Percentiles rank a stretch among this genome's conserved stretches.
phyloP scores from a whole-genome alignment of 2,888 invertebrate species.

The Dasysyrphus tricinctus region DNA sequence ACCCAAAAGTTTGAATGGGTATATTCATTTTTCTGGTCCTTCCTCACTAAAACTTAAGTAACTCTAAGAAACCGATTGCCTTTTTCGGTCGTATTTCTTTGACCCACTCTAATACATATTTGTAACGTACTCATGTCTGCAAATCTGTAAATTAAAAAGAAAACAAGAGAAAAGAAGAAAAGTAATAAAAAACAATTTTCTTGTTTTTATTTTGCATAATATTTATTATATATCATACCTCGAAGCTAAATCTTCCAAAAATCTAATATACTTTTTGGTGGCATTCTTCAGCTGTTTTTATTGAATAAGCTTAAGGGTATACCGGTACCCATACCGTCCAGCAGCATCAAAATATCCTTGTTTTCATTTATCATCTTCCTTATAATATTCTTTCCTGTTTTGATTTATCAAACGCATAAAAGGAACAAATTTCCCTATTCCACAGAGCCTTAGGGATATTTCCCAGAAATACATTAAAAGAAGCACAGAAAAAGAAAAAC shows the following conservation, averaged over 20 bases:
- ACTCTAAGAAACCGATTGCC: not conserved
- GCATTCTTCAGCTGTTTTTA: slow-evolving; percentile 41
- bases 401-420: slow-evolving; percentile 51
- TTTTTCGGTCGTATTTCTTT: not conserved
- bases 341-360: slow-evolving; percentile 40
- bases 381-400: slow-evolving; percentile 32
- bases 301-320: slow-evolving; percentile 52
- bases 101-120: not conserved
- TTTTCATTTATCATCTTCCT: slow-evolving; percentile 61
- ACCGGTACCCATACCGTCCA: not conserved
- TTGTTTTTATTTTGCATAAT: slow-evolving; percentile 19
- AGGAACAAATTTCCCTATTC: slow-evolving; percentile 37
- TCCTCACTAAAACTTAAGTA: not conserved
- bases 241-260: slow-evolving; percentile 7
- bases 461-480: not conserved
- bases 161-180: not conserved
- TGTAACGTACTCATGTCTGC: not conserved
- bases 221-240: slow-evolving; percentile 5
- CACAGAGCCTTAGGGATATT: slow-evolving; percentile 20
- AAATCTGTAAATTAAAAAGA: not conserved
- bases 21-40: not conserved
- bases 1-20: too few species aligned
- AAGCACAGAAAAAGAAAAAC: not conserved
- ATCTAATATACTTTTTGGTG: slow-evolving; percentile 40
- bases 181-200: slow-evolving; percentile 17